These are phyloP conservation scores for Pempheris klunzingeri DNA, from an alignment of 2,797 vertebrate species.

Conservation along the genomic window DNA sequence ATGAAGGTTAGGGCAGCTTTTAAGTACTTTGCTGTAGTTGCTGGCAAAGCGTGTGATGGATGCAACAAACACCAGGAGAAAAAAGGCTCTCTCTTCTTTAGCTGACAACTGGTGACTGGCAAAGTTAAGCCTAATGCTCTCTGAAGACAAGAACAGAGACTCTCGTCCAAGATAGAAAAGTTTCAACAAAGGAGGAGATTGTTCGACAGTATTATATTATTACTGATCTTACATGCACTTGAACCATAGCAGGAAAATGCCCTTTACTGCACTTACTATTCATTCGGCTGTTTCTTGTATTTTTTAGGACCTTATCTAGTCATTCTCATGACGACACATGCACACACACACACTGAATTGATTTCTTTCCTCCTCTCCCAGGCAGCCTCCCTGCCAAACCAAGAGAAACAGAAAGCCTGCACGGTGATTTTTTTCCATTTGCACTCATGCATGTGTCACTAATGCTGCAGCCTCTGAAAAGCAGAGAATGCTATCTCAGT, in stretches of 20 bases:
- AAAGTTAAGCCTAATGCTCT: background rate
- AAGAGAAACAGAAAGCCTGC: conserved; percentile 51
- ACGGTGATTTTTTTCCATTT: conserved; percentile 68
- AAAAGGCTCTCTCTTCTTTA: conserved; percentile 20
- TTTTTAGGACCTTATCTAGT: conserved; percentile 30
- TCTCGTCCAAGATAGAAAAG: conserved; percentile 12
- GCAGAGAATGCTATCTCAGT: conserved; percentile 61
- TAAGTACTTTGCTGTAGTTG: conserved; percentile 41
- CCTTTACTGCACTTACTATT: background rate
- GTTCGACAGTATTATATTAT: conserved; percentile 10
- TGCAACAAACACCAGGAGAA: conserved; percentile 37
- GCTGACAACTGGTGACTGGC: conserved; percentile 32
- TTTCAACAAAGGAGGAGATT: conserved; percentile 25
- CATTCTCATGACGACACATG: conserved; percentile 39
- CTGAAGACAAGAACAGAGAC: conserved; percentile 13
- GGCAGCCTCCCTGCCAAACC: conserved; percentile 33
- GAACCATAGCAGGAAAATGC: background rate
- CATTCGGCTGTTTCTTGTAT: conserved; percentile 26
- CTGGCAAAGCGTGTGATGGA: conserved; percentile 47
- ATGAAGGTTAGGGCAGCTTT: conserved; percentile 45
- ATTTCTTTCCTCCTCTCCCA: conserved; percentile 39
- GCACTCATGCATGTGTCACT: conserved; percentile 79
- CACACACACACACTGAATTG: conserved; percentile 39
- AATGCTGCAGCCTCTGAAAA: conserved; percentile 69
- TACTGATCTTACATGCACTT: conserved; percentile 22